These are phyloP conservation scores for Brachionus rotundiformis DNA, from an alignment of 1,140 invertebrate genomes.

Conservation along the genomic window DNA sequence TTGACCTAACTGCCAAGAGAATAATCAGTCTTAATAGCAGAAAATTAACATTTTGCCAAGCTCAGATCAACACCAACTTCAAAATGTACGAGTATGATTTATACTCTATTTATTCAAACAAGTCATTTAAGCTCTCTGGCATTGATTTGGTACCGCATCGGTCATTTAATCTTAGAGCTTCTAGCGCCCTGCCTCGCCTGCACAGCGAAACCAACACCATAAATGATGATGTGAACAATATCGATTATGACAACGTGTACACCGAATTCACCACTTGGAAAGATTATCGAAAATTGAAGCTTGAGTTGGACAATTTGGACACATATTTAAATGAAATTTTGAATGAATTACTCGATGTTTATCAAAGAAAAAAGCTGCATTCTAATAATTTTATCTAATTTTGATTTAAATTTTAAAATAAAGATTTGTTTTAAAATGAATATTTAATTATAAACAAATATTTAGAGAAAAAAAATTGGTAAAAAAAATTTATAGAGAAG, in stretches of 20 bases:
- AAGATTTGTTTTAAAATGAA: not conserved
- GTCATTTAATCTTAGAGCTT: not conserved
- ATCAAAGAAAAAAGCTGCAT: constrained; percentile 32
- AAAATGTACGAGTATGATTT: not conserved
- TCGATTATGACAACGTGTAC: constrained; percentile 21
- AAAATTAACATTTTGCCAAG: constrained; percentile 5
- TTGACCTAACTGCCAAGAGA: not conserved
- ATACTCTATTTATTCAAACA: not conserved
- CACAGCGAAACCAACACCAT: not conserved
- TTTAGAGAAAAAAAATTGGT: not conserved
- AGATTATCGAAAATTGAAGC: constrained; percentile 1
- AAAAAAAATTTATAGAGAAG: not conserved
- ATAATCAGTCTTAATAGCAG: not conserved
- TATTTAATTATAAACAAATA: constrained; percentile 9
- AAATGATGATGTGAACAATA: constrained; percentile 5
- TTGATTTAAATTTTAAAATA: not conserved
- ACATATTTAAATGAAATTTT: constrained; percentile 24
- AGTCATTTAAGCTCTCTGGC: not conserved
- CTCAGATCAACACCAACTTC: not conserved
- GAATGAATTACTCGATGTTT: constrained; percentile 36
- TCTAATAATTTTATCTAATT: not conserved
- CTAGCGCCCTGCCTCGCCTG: not conserved
- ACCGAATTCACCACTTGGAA: constrained; percentile 21
- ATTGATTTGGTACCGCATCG: not conserved
- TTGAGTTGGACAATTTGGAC: not conserved